Evolutionary conservation across 2,113 vertebrate genomes (phyloP).

Genomic region (Atractosteus spatula): DNA sequence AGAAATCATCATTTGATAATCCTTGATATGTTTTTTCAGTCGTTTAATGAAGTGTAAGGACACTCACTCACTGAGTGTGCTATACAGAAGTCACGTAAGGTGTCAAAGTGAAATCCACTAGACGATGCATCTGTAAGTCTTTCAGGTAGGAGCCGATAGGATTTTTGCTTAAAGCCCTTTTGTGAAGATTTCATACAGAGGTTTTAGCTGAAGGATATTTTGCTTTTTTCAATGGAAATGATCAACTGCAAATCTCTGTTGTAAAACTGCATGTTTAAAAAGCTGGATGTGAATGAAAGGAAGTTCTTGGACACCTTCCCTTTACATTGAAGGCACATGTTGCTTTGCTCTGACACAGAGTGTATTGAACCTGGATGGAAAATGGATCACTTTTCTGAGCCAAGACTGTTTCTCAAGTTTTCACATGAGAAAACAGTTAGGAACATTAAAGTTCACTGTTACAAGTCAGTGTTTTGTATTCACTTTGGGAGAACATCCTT

Average conservation of each 20-base stretch:
- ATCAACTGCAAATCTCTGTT: constrained; percentile 19
- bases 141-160: constrained; percentile 34
- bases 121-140: constrained; percentile 36
- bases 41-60: constrained; percentile 37
- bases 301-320: constrained; percentile 8
- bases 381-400: constrained; percentile 59
- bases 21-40: constrained; percentile 46
- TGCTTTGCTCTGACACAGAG: constrained; percentile 16
- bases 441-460: constrained; percentile 79
- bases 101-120: constrained; percentile 12
- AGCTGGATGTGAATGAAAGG: constrained; percentile 2
- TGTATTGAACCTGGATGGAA: constrained; percentile 36
- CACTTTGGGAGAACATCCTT: constrained; percentile 87
- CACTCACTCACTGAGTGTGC: constrained; percentile 5
- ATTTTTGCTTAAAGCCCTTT: constrained; percentile 37
- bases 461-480: constrained; percentile 75
- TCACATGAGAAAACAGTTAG: constrained; percentile 92
- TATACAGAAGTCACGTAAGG: constrained; percentile 6
- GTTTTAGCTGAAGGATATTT: background rate
- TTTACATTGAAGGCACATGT: constrained; percentile 2
- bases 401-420: constrained; percentile 72
- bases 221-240: constrained; percentile 6
- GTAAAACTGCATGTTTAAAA: constrained; percentile 6
- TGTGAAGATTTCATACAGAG: background rate
- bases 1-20: constrained; percentile 43